Evolutionary conservation across 2,888 invertebrate genomes (phyloP), one percentile per base, ranked within the genome.

Genomic region (Meiosimyza platycephala): DNA sequence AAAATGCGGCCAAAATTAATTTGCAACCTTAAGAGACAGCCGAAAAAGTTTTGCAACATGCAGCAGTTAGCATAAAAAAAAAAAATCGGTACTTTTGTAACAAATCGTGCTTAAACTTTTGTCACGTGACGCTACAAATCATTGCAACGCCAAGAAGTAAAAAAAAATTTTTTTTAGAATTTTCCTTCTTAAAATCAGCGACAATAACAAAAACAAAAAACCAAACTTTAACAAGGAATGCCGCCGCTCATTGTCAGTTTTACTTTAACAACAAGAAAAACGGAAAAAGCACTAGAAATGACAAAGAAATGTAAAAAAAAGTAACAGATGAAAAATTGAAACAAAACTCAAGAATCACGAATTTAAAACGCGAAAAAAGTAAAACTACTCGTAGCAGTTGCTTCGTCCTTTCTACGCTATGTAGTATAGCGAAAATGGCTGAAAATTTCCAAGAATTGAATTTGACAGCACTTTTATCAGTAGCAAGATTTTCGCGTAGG

Each of bases 41-140:
- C 40, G 9, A 40, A 40, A 40, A 40, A 7, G 40, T 40, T 40
- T 40, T 28, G 9, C 40, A 7, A 40, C 40, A 40, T 40, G 40
- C 40, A 40, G 4, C 1, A 9, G 40, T 9, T 9, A 40, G 1
- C 3, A 40, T 9, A 13, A n/a, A 50, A 63, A 48, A 51, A 64
- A 50, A 51, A 13, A 22, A 13, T 11, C 40, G 48, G 33, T 51
- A 48, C 63, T 70, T 75, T 68, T 76, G 75, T 71, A 73, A 68
- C 76, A 80, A 84, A 79, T 85, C 85, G 86, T 85, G 86, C 84
- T 84, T 80, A 78, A 81, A 79, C 85, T 82, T 84, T 84, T 86
- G 85, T 86, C 86, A 85, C 86, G 86, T 85, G 85, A 86, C 81
- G 85, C 85, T 79, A 85, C 86, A 85, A 85, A 85, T 85, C 85